Conservation (phyloP, 1,140 invertebrate genomes). For the Drosophila parvula region DNA sequence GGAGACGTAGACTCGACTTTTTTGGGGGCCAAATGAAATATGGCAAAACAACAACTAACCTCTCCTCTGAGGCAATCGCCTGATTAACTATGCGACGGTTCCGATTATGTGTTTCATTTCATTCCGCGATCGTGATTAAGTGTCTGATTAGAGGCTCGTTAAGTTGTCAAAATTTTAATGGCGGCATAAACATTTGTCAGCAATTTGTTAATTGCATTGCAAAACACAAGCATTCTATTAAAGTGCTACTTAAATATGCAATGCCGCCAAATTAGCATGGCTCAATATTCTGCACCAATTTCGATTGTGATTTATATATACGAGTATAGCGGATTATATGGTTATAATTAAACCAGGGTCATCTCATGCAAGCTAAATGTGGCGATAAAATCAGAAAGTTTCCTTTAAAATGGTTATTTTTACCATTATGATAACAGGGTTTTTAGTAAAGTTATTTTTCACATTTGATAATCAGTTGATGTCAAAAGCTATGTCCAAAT, state of each 20-base stretch:
- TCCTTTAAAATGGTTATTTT: neutral
- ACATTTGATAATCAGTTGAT: too few relatives aligned
- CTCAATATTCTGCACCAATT: conserved; percentile 16
- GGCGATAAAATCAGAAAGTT: neutral
- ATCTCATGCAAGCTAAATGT: neutral
- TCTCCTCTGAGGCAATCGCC: conserved; percentile 6
- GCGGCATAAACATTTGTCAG: conserved; percentile 27
- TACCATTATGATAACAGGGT: neutral
- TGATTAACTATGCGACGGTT: conserved; percentile 34
- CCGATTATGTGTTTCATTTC: conserved; percentile 12
- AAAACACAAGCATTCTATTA: conserved; percentile 22
- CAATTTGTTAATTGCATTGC: conserved; percentile 55
- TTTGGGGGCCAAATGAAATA: conserved; percentile 42
- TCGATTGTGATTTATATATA: conserved; percentile 11
- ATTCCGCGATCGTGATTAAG: conserved; percentile 2
- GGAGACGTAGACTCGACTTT: conserved; percentile 10
- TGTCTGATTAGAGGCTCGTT: conserved; percentile 27
- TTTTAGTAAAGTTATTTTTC: neutral
- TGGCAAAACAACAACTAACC: neutral
- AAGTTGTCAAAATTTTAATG: conserved; percentile 22
- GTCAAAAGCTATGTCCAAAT: neutral
- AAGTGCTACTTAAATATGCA: neutral
- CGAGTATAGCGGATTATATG: neutral
- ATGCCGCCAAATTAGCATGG: conserved; percentile 36
- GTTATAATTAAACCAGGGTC: conserved; percentile 14